Evolutionary conservation across 1,140 invertebrate species (phyloP).

Genomic region (Chelonus insularis): DNA sequence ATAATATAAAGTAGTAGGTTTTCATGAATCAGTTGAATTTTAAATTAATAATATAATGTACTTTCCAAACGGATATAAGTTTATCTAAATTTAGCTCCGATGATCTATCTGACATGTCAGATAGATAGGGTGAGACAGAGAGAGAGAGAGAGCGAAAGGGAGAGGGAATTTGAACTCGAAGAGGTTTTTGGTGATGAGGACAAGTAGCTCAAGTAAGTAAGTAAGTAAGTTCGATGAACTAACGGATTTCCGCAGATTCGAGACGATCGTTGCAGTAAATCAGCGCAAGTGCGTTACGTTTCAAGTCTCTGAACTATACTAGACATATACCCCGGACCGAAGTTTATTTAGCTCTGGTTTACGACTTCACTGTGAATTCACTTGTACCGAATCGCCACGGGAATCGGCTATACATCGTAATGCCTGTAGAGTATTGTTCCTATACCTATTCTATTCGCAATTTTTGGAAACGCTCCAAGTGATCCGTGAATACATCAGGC

Average conservation of each 20-base stretch:
- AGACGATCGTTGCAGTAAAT: constrained; percentile 43
- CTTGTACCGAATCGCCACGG: constrained; percentile 31
- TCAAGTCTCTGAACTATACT: constrained; percentile 31
- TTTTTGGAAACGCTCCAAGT: constrained; percentile 55
- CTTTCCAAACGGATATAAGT: too few species aligned
- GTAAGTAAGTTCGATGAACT: constrained; percentile 29
- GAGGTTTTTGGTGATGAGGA: too few species aligned
- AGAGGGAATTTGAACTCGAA: too few species aligned
- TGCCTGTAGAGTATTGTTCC: background rate
- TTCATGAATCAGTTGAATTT: too few species aligned
- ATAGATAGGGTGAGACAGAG: too few species aligned
- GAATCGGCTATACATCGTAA: constrained; percentile 4
- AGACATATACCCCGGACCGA: constrained; percentile 39
- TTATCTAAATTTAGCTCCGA: too few species aligned
- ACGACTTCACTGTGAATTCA: constrained; percentile 55
- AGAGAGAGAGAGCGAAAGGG: too few species aligned
- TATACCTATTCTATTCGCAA: constrained; percentile 45
- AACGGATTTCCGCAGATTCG: constrained; percentile 28
- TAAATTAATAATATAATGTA: too few species aligned
- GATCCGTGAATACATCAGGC: constrained; percentile 48
- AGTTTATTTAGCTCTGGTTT: constrained; percentile 55
- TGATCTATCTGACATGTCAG: too few species aligned
- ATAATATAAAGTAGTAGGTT: too few species aligned
- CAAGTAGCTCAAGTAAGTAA: too few species aligned
- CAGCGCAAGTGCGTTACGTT: constrained; percentile 14